A percentile compares a stretch with the other conserved stretches of the same genome.
Evolutionary conservation across 2,888 invertebrate species (phyloP).

Genomic region (Eupithecia pulchellata): DNA sequence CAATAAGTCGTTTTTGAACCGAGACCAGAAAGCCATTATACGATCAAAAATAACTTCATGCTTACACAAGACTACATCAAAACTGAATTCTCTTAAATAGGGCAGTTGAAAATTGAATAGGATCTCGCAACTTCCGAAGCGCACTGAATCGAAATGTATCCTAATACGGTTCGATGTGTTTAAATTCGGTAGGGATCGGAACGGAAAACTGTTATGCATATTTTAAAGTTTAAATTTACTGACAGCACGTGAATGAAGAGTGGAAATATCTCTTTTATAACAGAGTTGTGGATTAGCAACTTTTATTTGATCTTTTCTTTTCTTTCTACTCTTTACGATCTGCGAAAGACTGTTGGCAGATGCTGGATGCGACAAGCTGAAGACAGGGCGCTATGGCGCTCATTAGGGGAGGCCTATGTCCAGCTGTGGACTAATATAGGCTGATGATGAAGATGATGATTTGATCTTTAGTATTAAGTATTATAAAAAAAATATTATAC

Average conservation of each 20-base stretch:
- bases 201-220: slow-evolving; percentile 85
- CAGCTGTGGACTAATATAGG: no score
- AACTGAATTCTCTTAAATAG: slow-evolving; percentile 23
- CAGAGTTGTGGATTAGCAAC: slow-evolving; percentile 9
- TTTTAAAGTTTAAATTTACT: slow-evolving; percentile 85
- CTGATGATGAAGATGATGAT: no score
- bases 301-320: no score
- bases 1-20: background rate
- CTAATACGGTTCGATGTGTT: slow-evolving; percentile 82
- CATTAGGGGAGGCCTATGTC: no score
- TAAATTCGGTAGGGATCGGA: slow-evolving; percentile 82
- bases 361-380: no score
- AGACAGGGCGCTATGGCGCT: no score
- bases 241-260: slow-evolving; percentile 73
- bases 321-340: no score
- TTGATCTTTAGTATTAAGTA: no score
- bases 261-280: slow-evolving; percentile 68
- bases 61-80: background rate
- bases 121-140: slow-evolving; percentile 68
- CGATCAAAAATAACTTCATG: background rate
- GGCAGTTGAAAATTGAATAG: slow-evolving; percentile 54
- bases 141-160: slow-evolving; percentile 82
- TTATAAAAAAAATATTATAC: no score
- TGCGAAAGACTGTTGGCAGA: no score
- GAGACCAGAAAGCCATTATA: background rate